Evolutionary conservation across 2,888 invertebrate genomes (phyloP).

Genomic region (Ashinkailepas kermadecensis): DNA sequence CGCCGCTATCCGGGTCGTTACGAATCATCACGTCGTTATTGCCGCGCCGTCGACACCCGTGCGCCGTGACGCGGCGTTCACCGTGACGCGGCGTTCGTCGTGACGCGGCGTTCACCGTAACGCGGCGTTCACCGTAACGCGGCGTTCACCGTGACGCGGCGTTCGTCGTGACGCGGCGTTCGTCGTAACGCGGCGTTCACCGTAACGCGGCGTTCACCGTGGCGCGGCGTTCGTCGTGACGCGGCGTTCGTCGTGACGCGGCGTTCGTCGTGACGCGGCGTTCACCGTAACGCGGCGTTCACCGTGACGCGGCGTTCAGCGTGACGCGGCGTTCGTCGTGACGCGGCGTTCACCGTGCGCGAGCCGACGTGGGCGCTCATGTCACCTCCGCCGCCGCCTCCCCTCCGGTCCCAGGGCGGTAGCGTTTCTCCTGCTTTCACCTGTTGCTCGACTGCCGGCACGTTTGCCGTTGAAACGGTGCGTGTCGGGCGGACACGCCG

Average conservation of each 20-base stretch:
- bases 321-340: background rate
- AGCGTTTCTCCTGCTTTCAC: constrained; percentile 32
- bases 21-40: too few species aligned
- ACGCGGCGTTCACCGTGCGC: too few species aligned
- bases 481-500: background rate
- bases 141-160: background rate
- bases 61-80: background rate
- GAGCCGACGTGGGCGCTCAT: too few species aligned
- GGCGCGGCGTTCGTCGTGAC: background rate
- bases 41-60: constrained; percentile 1
- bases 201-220: background rate
- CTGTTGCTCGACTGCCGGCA: background rate
- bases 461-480: too few species aligned
- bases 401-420: constrained; percentile 26
- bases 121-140: background rate
- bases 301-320: constrained; percentile 2
- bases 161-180: background rate
- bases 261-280: background rate
- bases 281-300: background rate
- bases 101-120: background rate
- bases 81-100: background rate
- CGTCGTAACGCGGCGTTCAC: background rate
- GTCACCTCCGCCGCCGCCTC: constrained; percentile 8
- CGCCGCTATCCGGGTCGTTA: too few species aligned
- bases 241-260: background rate